Evolutionary conservation across 2,888 invertebrate species (phyloP).

Genomic region (Chrysomela aeneicollis): DNA sequence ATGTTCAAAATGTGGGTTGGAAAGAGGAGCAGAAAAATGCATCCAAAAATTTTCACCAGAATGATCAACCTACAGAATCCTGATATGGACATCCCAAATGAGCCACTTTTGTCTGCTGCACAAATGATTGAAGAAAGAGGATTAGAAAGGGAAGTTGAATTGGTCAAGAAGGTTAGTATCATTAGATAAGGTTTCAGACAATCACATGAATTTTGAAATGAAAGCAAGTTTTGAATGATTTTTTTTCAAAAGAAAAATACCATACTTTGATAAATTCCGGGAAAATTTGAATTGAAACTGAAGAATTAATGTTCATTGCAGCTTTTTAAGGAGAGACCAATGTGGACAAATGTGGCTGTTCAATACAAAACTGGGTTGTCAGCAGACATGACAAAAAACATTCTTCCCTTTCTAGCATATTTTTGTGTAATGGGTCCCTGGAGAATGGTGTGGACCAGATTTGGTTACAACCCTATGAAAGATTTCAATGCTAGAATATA

Average conservation of each 20-base stretch:
- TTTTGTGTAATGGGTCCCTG: constrained; percentile 92
- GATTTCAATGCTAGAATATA: constrained; percentile 81
- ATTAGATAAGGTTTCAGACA: too few species aligned
- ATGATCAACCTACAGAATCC: constrained; percentile 66
- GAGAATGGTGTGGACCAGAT: constrained; percentile 88
- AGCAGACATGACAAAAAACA: constrained; percentile 72
- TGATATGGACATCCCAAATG: constrained; percentile 53
- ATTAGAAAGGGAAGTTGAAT: constrained; percentile 56
- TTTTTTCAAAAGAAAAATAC: constrained; percentile 8
- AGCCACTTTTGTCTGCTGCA: constrained; percentile 39
- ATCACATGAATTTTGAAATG: neutral
- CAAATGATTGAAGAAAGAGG: constrained; percentile 40
- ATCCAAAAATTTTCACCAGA: constrained; percentile 60
- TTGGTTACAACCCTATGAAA: constrained; percentile 91
- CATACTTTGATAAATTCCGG: too few species aligned
- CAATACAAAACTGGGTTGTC: constrained; percentile 70
- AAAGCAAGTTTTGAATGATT: neutral
- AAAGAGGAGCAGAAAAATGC: constrained; percentile 26
- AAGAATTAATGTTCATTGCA: constrained; percentile 50
- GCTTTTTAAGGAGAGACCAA: constrained; percentile 85
- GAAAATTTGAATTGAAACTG: neutral
- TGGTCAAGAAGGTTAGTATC: constrained; percentile 43
- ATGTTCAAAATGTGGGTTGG: constrained; percentile 28
- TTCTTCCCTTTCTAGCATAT: constrained; percentile 85
- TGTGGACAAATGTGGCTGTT: constrained; percentile 87